Base-by-base conservation (phyloP, 2,888 invertebrate genomes). In the Neoascia interrupta region DNA sequence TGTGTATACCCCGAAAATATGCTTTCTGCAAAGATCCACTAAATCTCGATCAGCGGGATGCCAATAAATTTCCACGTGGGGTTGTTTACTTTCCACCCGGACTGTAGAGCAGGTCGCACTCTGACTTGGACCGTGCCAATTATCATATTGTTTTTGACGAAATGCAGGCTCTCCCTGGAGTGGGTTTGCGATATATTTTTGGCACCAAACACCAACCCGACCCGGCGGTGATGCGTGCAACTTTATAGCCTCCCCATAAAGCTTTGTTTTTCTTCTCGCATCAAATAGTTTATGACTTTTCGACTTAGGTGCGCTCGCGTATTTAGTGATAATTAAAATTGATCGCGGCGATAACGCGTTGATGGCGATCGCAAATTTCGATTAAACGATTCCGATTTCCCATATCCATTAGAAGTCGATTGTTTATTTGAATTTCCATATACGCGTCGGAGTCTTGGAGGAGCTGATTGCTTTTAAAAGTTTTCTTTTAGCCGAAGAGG, bases 101-200 rank as follows among this genome's bases (percentile, higher is more conserved):
- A 56, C 47, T 68, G 49, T 69, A 43, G 51, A 69, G 49, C 69
- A 60, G 43, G 34, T 34, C 41, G 18, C n/a, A n/a, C 49, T 69
- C 60, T 41, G 49, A 60, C 51, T 43, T 31, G 13, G 34, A 51
- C 21, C 58, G 16, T 19, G 58, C 49, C 58, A 68, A 43, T 36
- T 34, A 23, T 39, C 47, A 31, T 21, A 31, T 23, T 34, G 58
- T 23, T 58, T 69, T 60, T 36, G 69, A 60, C 11, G 49, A 26
- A 13, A 51, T 43, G 5, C 60, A 69, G 43, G 26, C 36, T 2
- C n/a, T 23, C 5, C 51, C n/a, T 26, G 47, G 39, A 31, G 18
- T 28, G 26, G 47, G 31, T 36, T 64, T 28, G 34, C 10, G 3
- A 21, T 31, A 8, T 1, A 8, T 34, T 34, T 31, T 69, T 60